phyloP scores from a whole-genome alignment of 2,888 invertebrate species.

The Sepioteuthis lessoniana region DNA sequence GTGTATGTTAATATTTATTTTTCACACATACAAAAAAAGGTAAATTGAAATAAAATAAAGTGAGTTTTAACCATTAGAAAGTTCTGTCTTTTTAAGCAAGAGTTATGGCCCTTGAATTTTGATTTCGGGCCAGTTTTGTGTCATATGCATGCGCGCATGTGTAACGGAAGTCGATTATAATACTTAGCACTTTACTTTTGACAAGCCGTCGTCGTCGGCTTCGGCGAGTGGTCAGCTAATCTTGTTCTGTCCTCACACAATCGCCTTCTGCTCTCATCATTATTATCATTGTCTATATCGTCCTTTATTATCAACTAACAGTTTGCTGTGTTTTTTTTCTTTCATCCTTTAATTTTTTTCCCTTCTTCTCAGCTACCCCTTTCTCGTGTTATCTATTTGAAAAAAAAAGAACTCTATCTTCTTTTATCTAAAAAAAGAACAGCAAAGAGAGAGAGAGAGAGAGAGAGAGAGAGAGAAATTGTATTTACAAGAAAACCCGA shows the following conservation, averaged over 20 bases:
- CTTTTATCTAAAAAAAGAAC: too few species aligned
- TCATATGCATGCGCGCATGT: constrained; percentile 14
- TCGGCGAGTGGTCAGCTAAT: not conserved
- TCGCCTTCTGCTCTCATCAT: not conserved
- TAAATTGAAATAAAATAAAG: not conserved
- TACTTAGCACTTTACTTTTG: constrained; percentile 34
- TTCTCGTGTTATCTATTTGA: too few species aligned
- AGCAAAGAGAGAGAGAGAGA: not conserved
- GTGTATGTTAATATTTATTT: too few species aligned
- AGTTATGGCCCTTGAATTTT: not conserved
- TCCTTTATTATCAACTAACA: not conserved
- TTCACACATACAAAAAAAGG: not conserved
- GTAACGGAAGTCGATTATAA: constrained; percentile 35
- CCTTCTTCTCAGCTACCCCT: too few species aligned
- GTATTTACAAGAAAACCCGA: not conserved
- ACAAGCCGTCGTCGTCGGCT: constrained; percentile 14
- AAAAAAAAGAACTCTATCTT: not conserved
- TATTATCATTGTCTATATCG: not conserved
- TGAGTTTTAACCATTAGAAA: not conserved
- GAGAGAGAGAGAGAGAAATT: not conserved
- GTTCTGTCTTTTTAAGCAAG: not conserved
- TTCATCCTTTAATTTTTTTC: not conserved
- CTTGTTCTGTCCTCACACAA: not conserved
- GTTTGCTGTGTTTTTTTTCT: not conserved
- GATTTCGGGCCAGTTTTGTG: not conserved